Evolutionary conservation across 2,888 invertebrate genomes (phyloP).

Genomic region (Temnothorax ravouxi): DNA sequence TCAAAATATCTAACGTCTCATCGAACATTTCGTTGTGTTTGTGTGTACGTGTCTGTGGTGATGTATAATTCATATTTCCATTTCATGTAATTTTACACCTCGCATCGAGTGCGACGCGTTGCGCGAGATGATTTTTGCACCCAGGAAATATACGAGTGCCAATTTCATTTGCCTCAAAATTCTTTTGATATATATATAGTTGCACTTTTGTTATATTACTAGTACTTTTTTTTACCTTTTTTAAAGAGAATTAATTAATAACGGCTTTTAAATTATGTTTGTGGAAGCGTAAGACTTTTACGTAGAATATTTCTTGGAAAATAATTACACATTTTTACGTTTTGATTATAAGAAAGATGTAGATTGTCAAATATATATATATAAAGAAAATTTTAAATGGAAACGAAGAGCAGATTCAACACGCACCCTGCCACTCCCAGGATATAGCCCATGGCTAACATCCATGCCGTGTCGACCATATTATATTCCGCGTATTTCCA

Average conservation of each 20-base stretch:
- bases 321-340: constrained; percentile 21
- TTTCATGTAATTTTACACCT: constrained; percentile 38
- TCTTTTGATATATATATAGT: not conserved
- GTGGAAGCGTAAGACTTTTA: not conserved
- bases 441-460: constrained; percentile 76
- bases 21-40: constrained; percentile 14
- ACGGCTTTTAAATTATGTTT: not conserved
- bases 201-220: not conserved
- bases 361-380: not conserved
- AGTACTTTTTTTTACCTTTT: not conserved
- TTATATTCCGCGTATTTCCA: constrained; percentile 64
- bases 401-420: constrained; percentile 54
- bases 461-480: constrained; percentile 68
- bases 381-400: constrained; percentile 29
- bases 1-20: constrained; percentile 30
- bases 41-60: too few species aligned
- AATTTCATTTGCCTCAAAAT: constrained; percentile 13
- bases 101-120: constrained; percentile 12
- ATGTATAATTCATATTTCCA: constrained; percentile 42
- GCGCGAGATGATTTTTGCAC: constrained; percentile 25
- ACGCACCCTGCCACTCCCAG: constrained; percentile 72
- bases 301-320: not conserved
- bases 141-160: not conserved
- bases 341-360: not conserved
- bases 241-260: constrained; percentile 14